Evolutionary conservation across 1,140 invertebrate species (phyloP).

Genomic region (Tachypleus tridentatus): DNA sequence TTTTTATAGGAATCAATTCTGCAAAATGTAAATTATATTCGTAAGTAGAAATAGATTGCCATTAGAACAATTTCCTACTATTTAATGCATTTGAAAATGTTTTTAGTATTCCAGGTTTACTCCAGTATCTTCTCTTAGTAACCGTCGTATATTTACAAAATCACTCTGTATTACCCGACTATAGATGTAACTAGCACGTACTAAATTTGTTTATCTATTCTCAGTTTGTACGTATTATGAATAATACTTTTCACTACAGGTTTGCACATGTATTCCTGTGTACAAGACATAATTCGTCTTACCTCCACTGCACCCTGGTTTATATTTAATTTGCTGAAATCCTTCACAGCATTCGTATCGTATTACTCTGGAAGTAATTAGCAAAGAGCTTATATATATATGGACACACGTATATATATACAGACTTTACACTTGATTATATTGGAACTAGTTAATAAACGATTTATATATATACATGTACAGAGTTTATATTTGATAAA

Average conservation of each 20-base stretch:
- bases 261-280: neutral
- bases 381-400: too few relatives aligned
- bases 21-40: neutral
- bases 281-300: slow-evolving; percentile 9
- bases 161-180: neutral
- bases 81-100: too few relatives aligned
- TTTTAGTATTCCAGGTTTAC: too few relatives aligned
- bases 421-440: too few relatives aligned
- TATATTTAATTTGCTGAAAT: slow-evolving; percentile 32
- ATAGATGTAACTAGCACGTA: neutral
- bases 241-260: neutral
- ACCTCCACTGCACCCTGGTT: slow-evolving; percentile 40
- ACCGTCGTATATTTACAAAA: neutral
- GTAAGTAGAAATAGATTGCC: too few relatives aligned
- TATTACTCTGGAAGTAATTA: slow-evolving; percentile 30
- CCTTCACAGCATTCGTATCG: slow-evolving; percentile 44
- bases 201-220: neutral
- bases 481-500: too few relatives aligned
- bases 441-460: too few relatives aligned
- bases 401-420: too few relatives aligned
- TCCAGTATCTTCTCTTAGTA: too few relatives aligned
- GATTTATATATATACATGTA: too few relatives aligned
- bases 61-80: too few relatives aligned
- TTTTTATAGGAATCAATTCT: neutral
- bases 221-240: neutral